Base-by-base conservation (phyloP, 2,113 vertebrate species). In the Epinephelus lanceolatus region DNA sequence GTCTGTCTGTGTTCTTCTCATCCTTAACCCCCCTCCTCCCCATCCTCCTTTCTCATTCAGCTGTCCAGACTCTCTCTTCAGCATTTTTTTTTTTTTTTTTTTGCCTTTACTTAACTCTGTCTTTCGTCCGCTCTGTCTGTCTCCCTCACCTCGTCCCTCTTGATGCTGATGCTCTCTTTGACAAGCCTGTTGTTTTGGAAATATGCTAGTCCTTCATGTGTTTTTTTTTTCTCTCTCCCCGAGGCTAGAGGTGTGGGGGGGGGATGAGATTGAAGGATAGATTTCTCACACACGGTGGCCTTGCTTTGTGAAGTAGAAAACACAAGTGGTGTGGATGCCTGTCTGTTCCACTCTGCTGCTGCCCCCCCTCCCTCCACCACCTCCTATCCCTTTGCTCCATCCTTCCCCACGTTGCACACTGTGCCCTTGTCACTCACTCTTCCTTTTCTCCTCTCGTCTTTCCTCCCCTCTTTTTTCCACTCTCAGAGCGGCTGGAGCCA, bases 401-500 rank as follows among this genome's bases (percentile, higher is more conserved):
- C 77, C 85, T 73, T 78, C 88, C 76, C 30, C 77, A 52, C 33
- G 13, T 78, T 83, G 61, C 85, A 80, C 88, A 74, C 88, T 81
- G 55, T 86, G 86, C 90, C 89, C 90, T 92, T 91, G 92, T 93
- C 90, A 89, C 89, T 93, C 92, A 92, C 88, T 76, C 70, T 80
- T 84, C 80, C 80, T 71, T 70, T 60, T 56, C 61, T 79, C 60
- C 78, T 53, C 66, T 57, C 17, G 5, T 52, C 65, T 53, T 57
- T 62, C 71, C 15, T 75, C 72, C 30, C 42, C 72, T 63, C 71
- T 60, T 60, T 78, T 56, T 71, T 60, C 53, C 69, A 76, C 88
- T 84, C 90, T 82, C 95, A 99, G 98, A 96, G 76, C 96, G 90
- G 78, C 96, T 99, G 89, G 96, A 97, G 91, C 96, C 96, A 78